Evolutionary conservation across 2,888 invertebrate species (phyloP).

Genomic region (Drosophila prostipennis): DNA sequence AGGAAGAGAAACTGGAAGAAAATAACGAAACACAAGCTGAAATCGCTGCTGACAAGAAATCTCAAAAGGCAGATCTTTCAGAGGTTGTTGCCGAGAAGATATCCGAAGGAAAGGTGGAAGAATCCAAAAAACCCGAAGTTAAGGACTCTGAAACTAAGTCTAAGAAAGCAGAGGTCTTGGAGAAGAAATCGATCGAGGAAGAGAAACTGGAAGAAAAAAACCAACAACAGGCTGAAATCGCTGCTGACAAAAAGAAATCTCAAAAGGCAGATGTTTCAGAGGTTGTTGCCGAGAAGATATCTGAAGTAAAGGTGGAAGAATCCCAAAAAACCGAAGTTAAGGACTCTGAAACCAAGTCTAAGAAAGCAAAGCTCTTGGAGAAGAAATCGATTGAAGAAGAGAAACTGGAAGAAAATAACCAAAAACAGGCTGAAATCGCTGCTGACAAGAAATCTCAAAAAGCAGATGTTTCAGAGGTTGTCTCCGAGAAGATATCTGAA

Average conservation of each 20-base stretch:
- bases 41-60: not conserved
- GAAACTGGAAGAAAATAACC: not conserved
- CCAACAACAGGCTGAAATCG: not conserved
- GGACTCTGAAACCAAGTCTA: not conserved
- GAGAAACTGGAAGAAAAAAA: not conserved
- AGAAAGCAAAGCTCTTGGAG: not conserved
- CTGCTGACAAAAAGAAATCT: not conserved
- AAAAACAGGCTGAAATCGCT: constrained; percentile 3
- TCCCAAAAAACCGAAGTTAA: not conserved
- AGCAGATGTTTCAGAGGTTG: constrained; percentile 11
- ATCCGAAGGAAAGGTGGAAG: not conserved
- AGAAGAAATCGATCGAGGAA: constrained; percentile 17
- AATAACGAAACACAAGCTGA: too few species aligned
- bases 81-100: constrained; percentile 23
- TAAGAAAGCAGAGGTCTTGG: constrained; percentile 1
- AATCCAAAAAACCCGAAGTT: not conserved
- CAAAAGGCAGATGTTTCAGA: not conserved
- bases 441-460: constrained; percentile 5
- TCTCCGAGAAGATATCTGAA: constrained; percentile 4
- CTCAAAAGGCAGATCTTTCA: constrained; percentile 1
- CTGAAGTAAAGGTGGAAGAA: not conserved
- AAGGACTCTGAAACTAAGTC: constrained; percentile 3
- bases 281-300: not conserved
- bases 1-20: constrained; percentile 3
- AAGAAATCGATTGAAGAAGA: not conserved